Evolutionary conservation across 2,888 invertebrate species (phyloP), one percentile per base, ranked within the genome.

Genomic region (Latheticus oryzae): DNA sequence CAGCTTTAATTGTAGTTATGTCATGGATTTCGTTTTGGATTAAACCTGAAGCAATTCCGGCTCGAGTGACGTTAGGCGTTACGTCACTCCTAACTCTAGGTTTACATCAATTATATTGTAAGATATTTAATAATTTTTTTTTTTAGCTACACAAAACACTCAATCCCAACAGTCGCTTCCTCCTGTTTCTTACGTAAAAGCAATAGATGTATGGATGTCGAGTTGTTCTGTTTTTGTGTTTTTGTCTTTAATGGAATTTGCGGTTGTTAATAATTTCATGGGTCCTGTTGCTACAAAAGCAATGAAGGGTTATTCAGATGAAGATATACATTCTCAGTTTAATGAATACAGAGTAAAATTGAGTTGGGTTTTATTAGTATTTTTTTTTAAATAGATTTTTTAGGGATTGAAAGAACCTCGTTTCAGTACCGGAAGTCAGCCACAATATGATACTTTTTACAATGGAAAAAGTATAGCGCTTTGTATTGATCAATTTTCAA

Each of bases 11-110:
- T 74, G 95, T 95, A 33, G 93, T 95, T 54, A 93, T 95, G 92
- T 94, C 93, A 58, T 95, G 95, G 95, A 94, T 95, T 66, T 94
- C 95, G 0, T 95, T 95, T 81, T 95, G 95, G 95, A 94, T 95
- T 70, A 94, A 93, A 71, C 93, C 93, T 0, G 94, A 94, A 78
- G 94, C 95, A 3, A 93, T 93, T 67, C 95, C 95, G 0, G 94
- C 94, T 0, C 83, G 95, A 55, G 93, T 95, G 54, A 94, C 94
- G 0, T 80, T 95, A 9, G 94, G 94, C 37, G 93, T 93, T 13
- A 93, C 93, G 0, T 93, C 93, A 0, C 79, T 95, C 45, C 83
- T 95, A 26, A 95, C 94, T 40, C 81, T 94, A 69, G 90, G 90
- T 90, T n/a, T n/a, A n/a, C n/a, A n/a, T n/a, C n/a, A n/a, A n/a